Evolutionary conservation across 2,113 vertebrate genomes (phyloP), one percentile per base, ranked within the genome.

Genomic region (Grantiella picta): DNA sequence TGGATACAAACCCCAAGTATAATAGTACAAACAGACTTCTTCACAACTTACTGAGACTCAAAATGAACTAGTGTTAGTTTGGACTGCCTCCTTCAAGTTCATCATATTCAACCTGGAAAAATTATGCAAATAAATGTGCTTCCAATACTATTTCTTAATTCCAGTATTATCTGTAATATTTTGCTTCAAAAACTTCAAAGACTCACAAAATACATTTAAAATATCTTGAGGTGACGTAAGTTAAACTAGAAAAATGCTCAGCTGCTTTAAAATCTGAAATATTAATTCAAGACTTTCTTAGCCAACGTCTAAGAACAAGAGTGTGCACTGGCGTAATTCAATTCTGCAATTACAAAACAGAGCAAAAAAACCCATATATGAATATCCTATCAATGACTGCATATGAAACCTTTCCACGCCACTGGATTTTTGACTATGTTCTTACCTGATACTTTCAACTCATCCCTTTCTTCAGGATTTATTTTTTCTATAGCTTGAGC

Each of bases 371-470:
- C 0, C 8, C 31, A 36, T 18, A 11, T 11, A 69, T 6, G 1
- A 93, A 80, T 38, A 76, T 52, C 24, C 47, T 49, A 17, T 63
- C 71, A 50, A 63, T 40, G 29, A 90, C 31, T 76, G 7, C 16
- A 22, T 29, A 59, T 4, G 12, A 80, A 88, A 57, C 9, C 25
- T 53, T 68, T 64, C 38, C 22, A 45, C 45, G 18, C 16, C 38
- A 81, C 15, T 16, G 4, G 18, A 70, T 61, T 80, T 79, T 78
- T 89, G 2, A 52, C 24, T 52, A 7, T 1, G 1, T 68, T 90
- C 98, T 97, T 97, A 99, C 99, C 99, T 94, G 99, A 99, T 77
- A 99, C 99, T 96, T 99, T 99, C 94, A 99, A 97, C 93, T 99
- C 99, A 95, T 99, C 99, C 92, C 99, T 98, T 97, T 99, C 99